Percentiles rank a stretch among this genome's conserved stretches.
Evolutionary conservation across 1,140 invertebrate genomes (phyloP).

Genomic region (Diprion similis): DNA sequence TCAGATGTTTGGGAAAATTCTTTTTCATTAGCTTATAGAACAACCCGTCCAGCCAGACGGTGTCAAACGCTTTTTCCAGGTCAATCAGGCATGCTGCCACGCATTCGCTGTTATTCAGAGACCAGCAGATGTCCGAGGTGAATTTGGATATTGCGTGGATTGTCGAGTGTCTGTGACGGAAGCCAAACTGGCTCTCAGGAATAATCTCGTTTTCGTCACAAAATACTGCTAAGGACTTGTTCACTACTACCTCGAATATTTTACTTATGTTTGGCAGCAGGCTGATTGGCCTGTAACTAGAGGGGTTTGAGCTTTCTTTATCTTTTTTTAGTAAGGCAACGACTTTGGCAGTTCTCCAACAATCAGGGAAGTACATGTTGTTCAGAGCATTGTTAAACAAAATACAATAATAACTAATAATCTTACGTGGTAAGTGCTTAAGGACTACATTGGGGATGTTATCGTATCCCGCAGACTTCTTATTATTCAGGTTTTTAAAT

Average conservation of each 20-base stretch:
- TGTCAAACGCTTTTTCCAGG: slow-evolving; percentile 22
- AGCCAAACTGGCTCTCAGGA: slow-evolving; percentile 9
- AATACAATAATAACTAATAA: neutral
- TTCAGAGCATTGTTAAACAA: neutral
- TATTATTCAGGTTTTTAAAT: slow-evolving; percentile 1
- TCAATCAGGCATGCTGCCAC: slow-evolving; percentile 13
- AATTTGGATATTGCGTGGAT: slow-evolving; percentile 20
- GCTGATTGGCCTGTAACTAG: slow-evolving; percentile 15
- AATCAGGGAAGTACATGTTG: neutral
- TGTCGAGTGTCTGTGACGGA: slow-evolving; percentile 8
- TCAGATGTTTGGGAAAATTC: neutral
- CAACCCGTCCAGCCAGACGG: slow-evolving; percentile 22
- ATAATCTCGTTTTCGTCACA: slow-evolving; percentile 11
- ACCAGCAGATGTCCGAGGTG: slow-evolving; percentile 13
- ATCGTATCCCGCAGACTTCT: slow-evolving; percentile 2
- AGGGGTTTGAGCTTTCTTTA: neutral
- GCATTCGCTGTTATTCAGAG: slow-evolving; percentile 2
- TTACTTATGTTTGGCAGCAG: slow-evolving; percentile 13
- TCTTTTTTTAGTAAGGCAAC: neutral
- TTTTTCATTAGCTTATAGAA: neutral
- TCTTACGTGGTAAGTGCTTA: slow-evolving; percentile 3
- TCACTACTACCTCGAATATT: slow-evolving; percentile 18
- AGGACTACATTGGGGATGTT: slow-evolving; percentile 16
- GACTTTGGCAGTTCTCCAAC: neutral
- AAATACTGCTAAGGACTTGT: neutral